Evolutionary conservation across 2,888 invertebrate genomes (phyloP).

Genomic region (Lacanobia wlatinum): DNA sequence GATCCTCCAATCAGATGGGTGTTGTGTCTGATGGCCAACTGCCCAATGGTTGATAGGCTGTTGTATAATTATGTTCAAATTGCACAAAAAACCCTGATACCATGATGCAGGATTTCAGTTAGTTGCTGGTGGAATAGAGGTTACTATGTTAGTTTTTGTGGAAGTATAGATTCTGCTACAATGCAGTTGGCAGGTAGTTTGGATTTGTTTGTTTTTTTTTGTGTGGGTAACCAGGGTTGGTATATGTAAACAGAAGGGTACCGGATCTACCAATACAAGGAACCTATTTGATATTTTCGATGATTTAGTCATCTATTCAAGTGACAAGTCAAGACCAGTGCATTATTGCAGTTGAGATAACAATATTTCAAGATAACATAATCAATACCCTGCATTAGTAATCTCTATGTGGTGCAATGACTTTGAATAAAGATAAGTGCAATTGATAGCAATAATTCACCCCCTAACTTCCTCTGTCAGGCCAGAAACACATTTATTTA

Average conservation of each 20-base stretch:
- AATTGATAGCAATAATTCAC: background rate
- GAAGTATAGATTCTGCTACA: too few species aligned
- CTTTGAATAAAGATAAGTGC: background rate
- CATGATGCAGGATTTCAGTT: too few species aligned
- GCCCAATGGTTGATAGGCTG: too few species aligned
- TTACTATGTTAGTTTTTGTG: too few species aligned
- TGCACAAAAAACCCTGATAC: too few species aligned
- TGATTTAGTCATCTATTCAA: background rate
- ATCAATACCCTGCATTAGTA: background rate
- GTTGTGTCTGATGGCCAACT: too few species aligned
- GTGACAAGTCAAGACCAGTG: constrained; percentile 8
- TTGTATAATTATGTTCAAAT: too few species aligned
- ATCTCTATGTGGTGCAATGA: constrained; percentile 5
- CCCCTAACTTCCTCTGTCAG: background rate
- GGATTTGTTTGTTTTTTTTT: background rate
- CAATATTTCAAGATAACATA: constrained; percentile 11
- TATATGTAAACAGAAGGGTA: background rate
- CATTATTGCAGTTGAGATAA: constrained; percentile 23
- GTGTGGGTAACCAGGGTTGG: background rate
- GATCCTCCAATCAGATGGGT: too few species aligned
- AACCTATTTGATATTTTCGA: background rate
- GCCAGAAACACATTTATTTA: background rate
- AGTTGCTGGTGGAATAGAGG: too few species aligned
- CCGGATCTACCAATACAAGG: background rate
- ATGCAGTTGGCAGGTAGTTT: background rate